Evolutionary conservation across 2,888 invertebrate species (phyloP).

Genomic region (Heliconius aoede): DNA sequence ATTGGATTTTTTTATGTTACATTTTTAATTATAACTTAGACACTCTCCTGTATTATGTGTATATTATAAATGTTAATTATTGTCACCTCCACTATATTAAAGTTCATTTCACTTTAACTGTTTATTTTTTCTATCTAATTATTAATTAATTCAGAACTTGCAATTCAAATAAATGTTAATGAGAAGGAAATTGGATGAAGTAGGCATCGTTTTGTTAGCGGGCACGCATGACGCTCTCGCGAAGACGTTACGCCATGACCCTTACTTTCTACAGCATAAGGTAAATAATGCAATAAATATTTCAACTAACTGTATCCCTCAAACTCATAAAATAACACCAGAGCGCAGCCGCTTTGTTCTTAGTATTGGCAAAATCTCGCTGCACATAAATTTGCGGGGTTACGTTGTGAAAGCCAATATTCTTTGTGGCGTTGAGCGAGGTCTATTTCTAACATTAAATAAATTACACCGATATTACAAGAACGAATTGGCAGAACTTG

Average conservation of each 20-base stretch:
- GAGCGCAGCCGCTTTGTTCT: slow-evolving; percentile 58
- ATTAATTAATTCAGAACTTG: slow-evolving; percentile 23
- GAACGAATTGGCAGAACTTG: slow-evolving; percentile 79
- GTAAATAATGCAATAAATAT: slow-evolving; percentile 36
- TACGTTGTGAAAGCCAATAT: slow-evolving; percentile 83
- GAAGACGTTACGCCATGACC: slow-evolving; percentile 12
- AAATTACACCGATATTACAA: slow-evolving; percentile 82
- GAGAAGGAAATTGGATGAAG: slow-evolving; percentile 37
- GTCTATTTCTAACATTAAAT: slow-evolving; percentile 83
- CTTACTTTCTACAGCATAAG: slow-evolving; percentile 36
- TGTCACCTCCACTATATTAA: slow-evolving; percentile 2
- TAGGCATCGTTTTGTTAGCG: slow-evolving; percentile 36
- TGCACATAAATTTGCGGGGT: slow-evolving; percentile 79
- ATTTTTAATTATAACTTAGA: slow-evolving; percentile 25
- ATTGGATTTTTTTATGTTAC: slow-evolving; percentile 26
- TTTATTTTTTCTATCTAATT: slow-evolving; percentile 25
- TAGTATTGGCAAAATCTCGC: slow-evolving; percentile 75
- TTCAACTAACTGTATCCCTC: slow-evolving; percentile 33
- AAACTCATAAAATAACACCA: slow-evolving; percentile 47
- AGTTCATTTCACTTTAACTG: background rate
- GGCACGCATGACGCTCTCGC: slow-evolving; percentile 32
- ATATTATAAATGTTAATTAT: slow-evolving; percentile 5
- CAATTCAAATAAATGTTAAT: slow-evolving; percentile 38
- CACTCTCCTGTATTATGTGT: slow-evolving; percentile 21
- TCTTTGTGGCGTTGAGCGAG: slow-evolving; percentile 78